Base-by-base conservation (phyloP, 1,140 invertebrate genomes). In the Macrocentrus cingulum region DNA sequence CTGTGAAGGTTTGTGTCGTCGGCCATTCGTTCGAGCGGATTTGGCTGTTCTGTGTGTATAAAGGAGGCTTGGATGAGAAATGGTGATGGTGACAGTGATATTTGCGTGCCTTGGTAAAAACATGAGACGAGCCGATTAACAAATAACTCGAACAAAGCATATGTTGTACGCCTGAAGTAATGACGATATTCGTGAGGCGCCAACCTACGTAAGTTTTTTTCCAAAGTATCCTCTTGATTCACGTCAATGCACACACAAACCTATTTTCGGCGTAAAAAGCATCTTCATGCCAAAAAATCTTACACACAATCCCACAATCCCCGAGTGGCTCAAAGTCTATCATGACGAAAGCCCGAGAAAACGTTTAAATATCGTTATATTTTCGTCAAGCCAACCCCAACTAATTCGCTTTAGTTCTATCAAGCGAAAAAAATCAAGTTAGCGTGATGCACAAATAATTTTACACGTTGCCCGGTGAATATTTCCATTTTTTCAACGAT, bases 1-100 rank as follows among this genome's bases (percentile, higher is more conserved):
- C 18, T 32, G 48, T 44, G 56, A 45, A 60, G 52, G 66, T 72
- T 68, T 64, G 60, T 22, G 68, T 68, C n/a, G 72, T 74, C 74
- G 71, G 72, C 74, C 75, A 77, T 77, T 77, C 74, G 75, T 75
- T 65, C 68, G 65, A 74, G 74, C 75, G 71, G 72, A 77, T 77
- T 75, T 72, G 65, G 66, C 71, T 71, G 66, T 65, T 61, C 60
- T 75, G 63, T 66, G 70, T 74, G 72, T 72, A 66, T 71, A 68
- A 67, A 69, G 66, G 61, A 66, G 66, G 34, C 44, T 44, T 53
- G 37, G 23, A 18, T 29, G 48, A 36, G 34, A 61, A 67, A 66
- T 48, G 66, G 63, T 72, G 66, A 74, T 72, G 73, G 70, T 75
- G 69, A 73, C 62, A 67, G 68, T 71, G 67, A 67, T 74, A 73